Base-by-base conservation (phyloP, 2,113 vertebrate genomes). In the Mesembrinibis cayennensis region DNA sequence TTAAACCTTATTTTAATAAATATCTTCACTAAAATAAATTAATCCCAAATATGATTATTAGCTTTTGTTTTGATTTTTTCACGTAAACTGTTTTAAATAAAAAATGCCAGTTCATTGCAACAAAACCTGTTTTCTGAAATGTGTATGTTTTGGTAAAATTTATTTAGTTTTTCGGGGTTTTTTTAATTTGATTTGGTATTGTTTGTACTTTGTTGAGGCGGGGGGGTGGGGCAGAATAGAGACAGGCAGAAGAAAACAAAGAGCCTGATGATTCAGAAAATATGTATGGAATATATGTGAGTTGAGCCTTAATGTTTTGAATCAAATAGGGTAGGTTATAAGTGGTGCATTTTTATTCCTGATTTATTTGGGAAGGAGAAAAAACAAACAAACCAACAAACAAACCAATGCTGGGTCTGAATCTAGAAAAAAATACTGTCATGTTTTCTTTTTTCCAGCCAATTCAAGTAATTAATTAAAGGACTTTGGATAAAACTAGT, bases 111-210 rank as follows among this genome's bases (percentile, higher is more conserved):
- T 16, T 47, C 5, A 26, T 36, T 81, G 11, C 21, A 50, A 49
- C 6, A 65, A 61, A 49, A 29, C 1, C 4, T 45, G 5, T 40
- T 62, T 61, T 58, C 42, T 85, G 22, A 85, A 45, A 45, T 47
- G 17, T 16, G 6, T 47, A 3, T 36, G 6, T 36, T 77, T 77
- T 27, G 20, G 45, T 56, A 55, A 77, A 27, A 45, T 23, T 36
- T 29, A 15, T 1, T 2, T 59, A 32, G 1, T 59, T 14, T 12
- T 0, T 3, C 21, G n/a, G n/a, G n/a, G n/a, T 40, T n/a, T 20
- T 27, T 7, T 42, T 22, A 2, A 29, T 25, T 45, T 8, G 7
- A 27, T 53, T 58, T 69, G 25, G 14, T 42, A 21, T 9, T 0
- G 2, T 77, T 77, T 78, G 18, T 49, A 30, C 1, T 70, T 22